A percentile compares a stretch with the other conserved stretches of the same genome.
These are phyloP conservation scores for Adelphocoris suturalis DNA, from an alignment of 2,888 invertebrate species.

Conservation along the genomic window DNA sequence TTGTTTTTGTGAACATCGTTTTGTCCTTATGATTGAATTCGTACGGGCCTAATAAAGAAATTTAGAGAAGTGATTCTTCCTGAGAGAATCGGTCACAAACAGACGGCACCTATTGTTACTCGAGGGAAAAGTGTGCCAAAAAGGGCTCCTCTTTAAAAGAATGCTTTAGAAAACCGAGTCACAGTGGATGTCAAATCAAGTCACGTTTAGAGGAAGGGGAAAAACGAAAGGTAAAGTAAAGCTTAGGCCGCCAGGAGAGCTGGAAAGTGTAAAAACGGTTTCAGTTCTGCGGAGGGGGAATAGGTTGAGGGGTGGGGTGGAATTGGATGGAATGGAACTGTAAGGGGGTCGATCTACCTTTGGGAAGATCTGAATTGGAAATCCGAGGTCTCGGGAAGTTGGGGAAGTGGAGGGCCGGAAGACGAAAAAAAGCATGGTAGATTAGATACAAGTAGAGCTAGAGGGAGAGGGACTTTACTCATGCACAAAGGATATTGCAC, in stretches of 20 bases:
- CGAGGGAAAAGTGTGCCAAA: too few relatives aligned
- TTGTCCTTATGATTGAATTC: too few relatives aligned
- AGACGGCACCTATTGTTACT: too few relatives aligned
- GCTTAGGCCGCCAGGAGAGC: not conserved
- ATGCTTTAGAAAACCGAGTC: slow-evolving; percentile 22
- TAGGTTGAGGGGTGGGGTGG: not conserved
- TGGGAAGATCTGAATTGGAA: slow-evolving; percentile 44
- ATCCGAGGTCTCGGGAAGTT: not conserved
- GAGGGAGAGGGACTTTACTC: not conserved
- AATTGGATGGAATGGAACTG: slow-evolving; percentile 42
- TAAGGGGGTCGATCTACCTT: slow-evolving; percentile 21
- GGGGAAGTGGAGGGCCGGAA: not conserved
- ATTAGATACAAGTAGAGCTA: slow-evolving; percentile 37
- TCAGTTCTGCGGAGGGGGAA: slow-evolving; percentile 9
- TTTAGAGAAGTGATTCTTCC: too few relatives aligned
- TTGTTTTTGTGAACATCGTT: too few relatives aligned
- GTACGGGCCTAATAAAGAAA: too few relatives aligned
- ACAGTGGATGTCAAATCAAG: slow-evolving; percentile 49
- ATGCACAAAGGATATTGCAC: slow-evolving; percentile 33
- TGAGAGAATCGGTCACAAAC: too few relatives aligned
- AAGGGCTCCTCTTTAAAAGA: not conserved
- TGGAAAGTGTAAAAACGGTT: slow-evolving; percentile 1
- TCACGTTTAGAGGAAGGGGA: not conserved
- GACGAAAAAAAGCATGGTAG: slow-evolving; percentile 6
- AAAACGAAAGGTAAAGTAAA: not conserved